Percentiles rank a stretch among this genome's conserved stretches.
These are phyloP conservation scores for Euzetes globulus DNA, from an alignment of 2,888 invertebrate species.

Conservation along the genomic window DNA sequence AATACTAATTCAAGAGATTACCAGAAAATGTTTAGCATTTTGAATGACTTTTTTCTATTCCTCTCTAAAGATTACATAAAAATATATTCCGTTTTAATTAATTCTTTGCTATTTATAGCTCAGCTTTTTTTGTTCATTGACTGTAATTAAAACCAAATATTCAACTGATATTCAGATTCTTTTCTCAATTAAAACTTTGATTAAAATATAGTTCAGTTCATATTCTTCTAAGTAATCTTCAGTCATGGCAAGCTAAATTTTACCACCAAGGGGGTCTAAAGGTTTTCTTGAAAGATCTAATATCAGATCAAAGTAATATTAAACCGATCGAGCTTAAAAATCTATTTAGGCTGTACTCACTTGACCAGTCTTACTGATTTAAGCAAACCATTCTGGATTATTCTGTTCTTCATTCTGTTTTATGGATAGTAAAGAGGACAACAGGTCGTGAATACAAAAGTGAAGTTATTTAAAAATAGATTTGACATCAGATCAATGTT, in stretches of 20 bases:
- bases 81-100: conserved; percentile 3
- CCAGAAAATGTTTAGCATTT: not conserved
- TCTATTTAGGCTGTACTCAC: too few relatives aligned
- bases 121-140: not conserved
- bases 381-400: not conserved
- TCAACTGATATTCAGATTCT: not conserved
- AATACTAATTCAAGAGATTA: not conserved
- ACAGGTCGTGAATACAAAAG: not conserved
- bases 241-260: too few relatives aligned
- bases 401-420: too few relatives aligned
- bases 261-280: too few relatives aligned
- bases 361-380: too few relatives aligned
- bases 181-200: too few relatives aligned
- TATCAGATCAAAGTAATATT: too few relatives aligned
- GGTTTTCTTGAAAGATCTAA: too few relatives aligned
- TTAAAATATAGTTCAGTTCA: too few relatives aligned
- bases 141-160: conserved; percentile 2
- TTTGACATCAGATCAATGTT: conserved; percentile 19
- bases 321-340: too few relatives aligned
- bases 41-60: not conserved
- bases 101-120: not conserved
- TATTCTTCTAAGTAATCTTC: too few relatives aligned
- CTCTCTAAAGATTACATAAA: not conserved
- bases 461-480: conserved; percentile 12
- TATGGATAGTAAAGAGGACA: not conserved